These are phyloP conservation scores for Kradibia gibbosae DNA, from an alignment of 1,140 invertebrate species.

Conservation along the genomic window DNA sequence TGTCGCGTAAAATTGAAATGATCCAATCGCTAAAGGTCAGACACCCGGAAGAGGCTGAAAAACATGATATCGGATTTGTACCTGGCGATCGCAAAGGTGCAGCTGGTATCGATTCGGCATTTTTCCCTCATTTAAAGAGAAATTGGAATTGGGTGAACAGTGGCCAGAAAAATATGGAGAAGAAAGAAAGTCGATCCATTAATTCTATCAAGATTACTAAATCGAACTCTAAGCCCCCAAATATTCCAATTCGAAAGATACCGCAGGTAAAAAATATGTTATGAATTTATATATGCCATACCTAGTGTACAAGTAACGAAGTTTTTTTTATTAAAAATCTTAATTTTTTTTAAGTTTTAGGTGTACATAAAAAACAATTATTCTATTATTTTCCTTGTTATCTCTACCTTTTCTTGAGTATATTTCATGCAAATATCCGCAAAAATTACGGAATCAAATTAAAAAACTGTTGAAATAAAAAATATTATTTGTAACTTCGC, in stretches of 20 bases:
- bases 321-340: too few relatives aligned
- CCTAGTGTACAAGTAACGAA: too few relatives aligned
- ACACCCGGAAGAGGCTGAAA: conserved; percentile 68
- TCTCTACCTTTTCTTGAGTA: too few relatives aligned
- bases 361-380: too few relatives aligned
- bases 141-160: conserved; percentile 77
- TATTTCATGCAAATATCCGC: neutral
- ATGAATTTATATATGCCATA: too few relatives aligned
- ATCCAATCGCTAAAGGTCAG: conserved; percentile 66
- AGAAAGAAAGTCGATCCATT: neutral
- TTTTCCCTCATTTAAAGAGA: conserved; percentile 80
- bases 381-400: too few relatives aligned
- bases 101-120: conserved; percentile 80
- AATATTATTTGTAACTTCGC: too few relatives aligned
- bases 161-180: neutral
- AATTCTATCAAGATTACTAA: neutral
- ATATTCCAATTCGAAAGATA: conserved; percentile 1
- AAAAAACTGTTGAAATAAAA: too few relatives aligned
- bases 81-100: conserved; percentile 84
- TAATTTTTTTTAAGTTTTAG: too few relatives aligned
- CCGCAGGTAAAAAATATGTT: conserved; percentile 19
- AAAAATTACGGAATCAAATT: too few relatives aligned
- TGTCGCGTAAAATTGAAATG: conserved; percentile 74
- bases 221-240: neutral
- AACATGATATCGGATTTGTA: conserved; percentile 75